These are phyloP conservation scores for Noctua comes DNA, from an alignment of 2,888 invertebrate genomes.

Conservation along the genomic window DNA sequence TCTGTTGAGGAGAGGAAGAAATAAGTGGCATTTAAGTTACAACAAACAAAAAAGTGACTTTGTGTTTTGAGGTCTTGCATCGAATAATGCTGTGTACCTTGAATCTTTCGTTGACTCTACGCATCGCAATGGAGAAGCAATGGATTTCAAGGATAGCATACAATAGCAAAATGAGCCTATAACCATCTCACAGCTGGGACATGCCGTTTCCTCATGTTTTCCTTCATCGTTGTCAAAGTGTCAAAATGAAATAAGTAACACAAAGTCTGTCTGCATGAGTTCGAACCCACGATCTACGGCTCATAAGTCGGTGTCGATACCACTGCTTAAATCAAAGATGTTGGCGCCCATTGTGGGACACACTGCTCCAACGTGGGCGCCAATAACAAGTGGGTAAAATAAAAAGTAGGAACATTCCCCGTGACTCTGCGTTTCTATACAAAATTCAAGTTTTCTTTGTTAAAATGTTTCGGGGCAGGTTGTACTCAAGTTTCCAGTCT, in stretches of 20 bases:
- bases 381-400: background rate
- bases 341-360: conserved; percentile 15
- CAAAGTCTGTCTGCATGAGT: background rate
- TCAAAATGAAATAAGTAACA: background rate
- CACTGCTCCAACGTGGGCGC: conserved; percentile 2
- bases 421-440: background rate
- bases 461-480: background rate
- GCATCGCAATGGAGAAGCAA: background rate
- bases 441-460: background rate
- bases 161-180: no score
- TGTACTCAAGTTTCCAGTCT: background rate
- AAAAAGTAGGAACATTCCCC: background rate
- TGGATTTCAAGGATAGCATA: no score
- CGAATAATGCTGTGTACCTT: no score
- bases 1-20: conserved; percentile 80
- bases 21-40: background rate
- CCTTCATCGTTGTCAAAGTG: background rate
- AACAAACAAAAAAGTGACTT: background rate
- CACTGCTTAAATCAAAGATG: background rate
- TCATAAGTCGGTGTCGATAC: background rate
- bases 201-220: no score
- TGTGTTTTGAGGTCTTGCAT: background rate
- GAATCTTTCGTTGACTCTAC: background rate
- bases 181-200: no score
- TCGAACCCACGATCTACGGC: background rate